Evolutionary conservation across 2,888 invertebrate species (phyloP).

Genomic region (Colostygia pectinataria): DNA sequence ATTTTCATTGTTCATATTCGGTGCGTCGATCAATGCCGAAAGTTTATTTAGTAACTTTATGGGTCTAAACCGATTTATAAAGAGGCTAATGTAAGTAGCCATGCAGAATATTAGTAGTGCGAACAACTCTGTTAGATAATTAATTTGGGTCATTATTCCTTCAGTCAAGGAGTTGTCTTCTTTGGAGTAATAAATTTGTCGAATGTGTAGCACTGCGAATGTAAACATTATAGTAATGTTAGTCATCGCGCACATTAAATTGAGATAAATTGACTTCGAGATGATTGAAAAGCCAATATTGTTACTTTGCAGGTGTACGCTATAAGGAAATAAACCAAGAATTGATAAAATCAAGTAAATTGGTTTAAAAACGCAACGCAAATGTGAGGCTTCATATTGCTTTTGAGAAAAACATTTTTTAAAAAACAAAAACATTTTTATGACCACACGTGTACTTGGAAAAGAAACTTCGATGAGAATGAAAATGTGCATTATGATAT

Average conservation of each 20-base stretch:
- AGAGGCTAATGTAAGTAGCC: conserved; percentile 52
- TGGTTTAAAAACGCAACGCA: conserved; percentile 46
- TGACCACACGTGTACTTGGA: conserved; percentile 10
- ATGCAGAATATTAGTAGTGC: conserved; percentile 44
- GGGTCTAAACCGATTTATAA: conserved; percentile 50
- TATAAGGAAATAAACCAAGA: conserved; percentile 53
- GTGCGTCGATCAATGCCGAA: conserved; percentile 43
- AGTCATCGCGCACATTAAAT: conserved; percentile 50
- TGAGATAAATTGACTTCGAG: conserved; percentile 57
- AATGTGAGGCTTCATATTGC: conserved; percentile 24
- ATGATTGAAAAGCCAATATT: conserved; percentile 43
- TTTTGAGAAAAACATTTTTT: conserved; percentile 32
- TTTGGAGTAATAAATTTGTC: conserved; percentile 42
- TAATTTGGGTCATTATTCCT: conserved; percentile 56
- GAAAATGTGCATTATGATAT: conserved; percentile 17
- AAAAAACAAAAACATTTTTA: conserved; percentile 37
- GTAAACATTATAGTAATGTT: conserved; percentile 43
- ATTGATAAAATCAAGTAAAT: conserved; percentile 45
- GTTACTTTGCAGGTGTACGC: conserved; percentile 41
- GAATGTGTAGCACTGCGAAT: conserved; percentile 53
- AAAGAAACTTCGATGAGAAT: conserved; percentile 12
- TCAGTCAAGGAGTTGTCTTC: conserved; percentile 49
- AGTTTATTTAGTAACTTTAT: conserved; percentile 58
- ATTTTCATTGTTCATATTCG: conserved; percentile 36
- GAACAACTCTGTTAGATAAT: conserved; percentile 60